phyloP scores from a whole-genome alignment of 2,113 vertebrate genomes.

The Arothron firmamentum region DNA sequence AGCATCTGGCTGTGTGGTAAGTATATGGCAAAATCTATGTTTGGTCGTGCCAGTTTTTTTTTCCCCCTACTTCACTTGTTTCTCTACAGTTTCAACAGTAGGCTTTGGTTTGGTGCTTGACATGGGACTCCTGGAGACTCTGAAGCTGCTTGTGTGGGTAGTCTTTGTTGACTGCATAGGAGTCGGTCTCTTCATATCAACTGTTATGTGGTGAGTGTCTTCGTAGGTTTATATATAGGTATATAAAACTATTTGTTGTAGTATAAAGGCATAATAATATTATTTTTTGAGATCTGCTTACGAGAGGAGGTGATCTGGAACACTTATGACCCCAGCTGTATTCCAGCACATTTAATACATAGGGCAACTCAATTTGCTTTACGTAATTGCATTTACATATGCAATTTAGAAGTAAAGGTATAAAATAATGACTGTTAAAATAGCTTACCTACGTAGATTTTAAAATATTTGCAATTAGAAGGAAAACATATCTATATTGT shows the following conservation, averaged over 20 bases:
- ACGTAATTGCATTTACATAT: no score
- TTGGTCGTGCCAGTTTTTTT: neutral
- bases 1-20: constrained; percentile 94
- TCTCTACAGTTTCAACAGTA: constrained; percentile 85
- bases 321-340: no score
- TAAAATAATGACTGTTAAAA: no score
- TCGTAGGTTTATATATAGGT: neutral
- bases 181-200: constrained; percentile 92
- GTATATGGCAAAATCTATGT: neutral
- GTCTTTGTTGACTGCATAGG: constrained; percentile 96
- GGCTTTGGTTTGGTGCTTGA: constrained; percentile 95
- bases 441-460: no score
- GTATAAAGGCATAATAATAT: no score
- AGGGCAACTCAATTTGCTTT: no score
- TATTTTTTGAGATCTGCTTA: no score
- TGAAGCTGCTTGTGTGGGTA: constrained; percentile 96
- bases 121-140: constrained; percentile 87
- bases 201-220: constrained; percentile 90
- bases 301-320: no score
- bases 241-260: neutral
- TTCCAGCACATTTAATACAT: no score
- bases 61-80: neutral
- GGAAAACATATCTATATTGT: no score
- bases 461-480: no score
- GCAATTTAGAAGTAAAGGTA: no score